Evolutionary conservation across 2,113 vertebrate genomes (phyloP), one percentile per base, ranked within the genome.

Genomic region (Lichenostomus cassidix): DNA sequence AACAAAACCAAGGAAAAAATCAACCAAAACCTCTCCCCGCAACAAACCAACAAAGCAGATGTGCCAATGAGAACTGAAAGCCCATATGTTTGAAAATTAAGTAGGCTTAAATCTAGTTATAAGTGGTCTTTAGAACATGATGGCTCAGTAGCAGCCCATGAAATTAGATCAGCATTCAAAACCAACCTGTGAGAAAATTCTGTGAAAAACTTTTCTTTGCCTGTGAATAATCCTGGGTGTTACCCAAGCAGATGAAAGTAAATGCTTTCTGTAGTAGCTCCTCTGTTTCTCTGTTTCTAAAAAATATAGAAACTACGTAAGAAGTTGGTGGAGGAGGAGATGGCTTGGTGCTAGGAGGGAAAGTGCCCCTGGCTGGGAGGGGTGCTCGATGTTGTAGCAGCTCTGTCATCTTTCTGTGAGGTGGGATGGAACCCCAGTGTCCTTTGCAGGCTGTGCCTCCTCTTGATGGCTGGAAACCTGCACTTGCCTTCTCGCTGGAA

Each of bases 371-470:
- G 47, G 4, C 46, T 64, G 37, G 22, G 22, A 14, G 50, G 37
- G 37, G 44, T 0, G 0, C 53, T 70, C 0, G 1, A 39, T 64
- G 49, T 1, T 12, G 13, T 3, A 15, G 46, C 2, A 0, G n/a
- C 39, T 88, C 59, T 0, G 1, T 64, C 5, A 0, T 14, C 50
- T 41, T 58, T 1, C 1, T 39, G 71, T 83, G 19, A 7, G 27
- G 16, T 17, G 22, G 39, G 76, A 5, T 41, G 55, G 50, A 52
- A 42, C 46, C 63, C 12, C 28, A 12, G 44, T 2, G 10, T 53
- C 60, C 69, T 75, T n/a, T 35, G 58, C 44, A 60, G 49, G 2
- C 56, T 2, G 1, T 63, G 69, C 44, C 35, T 77, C 10, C 31
- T 56, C 31, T 10, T 15, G 15, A 1, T 18, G 10, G 59, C 52